Conservation (phyloP, 2,888 invertebrate species). For the Melanotus villosus region DNA sequence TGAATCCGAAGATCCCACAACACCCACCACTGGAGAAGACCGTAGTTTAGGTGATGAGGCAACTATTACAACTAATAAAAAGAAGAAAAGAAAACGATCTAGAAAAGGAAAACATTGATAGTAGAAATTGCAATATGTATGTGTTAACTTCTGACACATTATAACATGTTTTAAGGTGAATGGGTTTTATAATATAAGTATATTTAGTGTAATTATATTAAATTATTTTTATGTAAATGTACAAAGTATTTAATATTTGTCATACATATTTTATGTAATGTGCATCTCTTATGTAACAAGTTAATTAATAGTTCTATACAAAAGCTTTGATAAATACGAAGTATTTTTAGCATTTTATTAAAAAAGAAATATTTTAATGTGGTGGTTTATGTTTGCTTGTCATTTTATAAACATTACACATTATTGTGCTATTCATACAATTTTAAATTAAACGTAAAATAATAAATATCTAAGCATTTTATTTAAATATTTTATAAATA, state of each 20-base stretch:
- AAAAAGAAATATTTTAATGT: constrained; percentile 42
- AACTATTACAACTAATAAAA: constrained; percentile 66
- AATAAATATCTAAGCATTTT: constrained; percentile 52
- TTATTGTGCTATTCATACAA: constrained; percentile 47
- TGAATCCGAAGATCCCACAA: constrained; percentile 66
- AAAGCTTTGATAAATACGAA: constrained; percentile 35
- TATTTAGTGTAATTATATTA: constrained; percentile 57
- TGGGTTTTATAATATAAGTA: constrained; percentile 57
- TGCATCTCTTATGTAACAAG: constrained; percentile 47
- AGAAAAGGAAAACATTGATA: constrained; percentile 71
- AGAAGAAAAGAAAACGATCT: constrained; percentile 71
- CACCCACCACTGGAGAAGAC: constrained; percentile 72
- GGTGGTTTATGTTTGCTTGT: constrained; percentile 51
- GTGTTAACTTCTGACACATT: constrained; percentile 17
- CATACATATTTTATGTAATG: constrained; percentile 61
- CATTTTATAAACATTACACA: constrained; percentile 51
- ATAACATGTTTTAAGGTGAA: constrained; percentile 56
- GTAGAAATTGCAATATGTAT: constrained; percentile 17
- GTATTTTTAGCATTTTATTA: constrained; percentile 37
- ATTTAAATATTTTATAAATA: too few species aligned
- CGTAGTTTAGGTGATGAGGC: constrained; percentile 69
- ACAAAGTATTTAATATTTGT: constrained; percentile 64
- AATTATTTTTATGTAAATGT: constrained; percentile 63
- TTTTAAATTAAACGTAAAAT: constrained; percentile 49
- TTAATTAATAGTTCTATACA: constrained; percentile 30